phyloP scores from a whole-genome alignment of 1,140 invertebrate species.

The Archivesica marissinica region DNA sequence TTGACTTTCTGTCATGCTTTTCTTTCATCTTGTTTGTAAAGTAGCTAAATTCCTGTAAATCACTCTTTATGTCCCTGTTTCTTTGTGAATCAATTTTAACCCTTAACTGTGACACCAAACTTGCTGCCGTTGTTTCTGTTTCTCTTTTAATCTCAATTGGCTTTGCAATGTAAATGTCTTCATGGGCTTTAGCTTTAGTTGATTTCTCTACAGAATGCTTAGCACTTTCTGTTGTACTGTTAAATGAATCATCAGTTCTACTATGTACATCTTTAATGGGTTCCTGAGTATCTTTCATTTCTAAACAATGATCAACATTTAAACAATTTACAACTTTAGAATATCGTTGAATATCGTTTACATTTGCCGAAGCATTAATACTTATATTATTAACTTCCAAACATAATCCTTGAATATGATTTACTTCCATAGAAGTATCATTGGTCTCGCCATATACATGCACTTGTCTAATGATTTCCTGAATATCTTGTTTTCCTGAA shows the following conservation, averaged over 20 bases:
- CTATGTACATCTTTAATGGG: too few relatives aligned
- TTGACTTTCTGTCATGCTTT: constrained; percentile 31
- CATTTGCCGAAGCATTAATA: too few relatives aligned
- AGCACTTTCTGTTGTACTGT: neutral
- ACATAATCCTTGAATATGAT: neutral
- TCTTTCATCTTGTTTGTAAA: constrained; percentile 40
- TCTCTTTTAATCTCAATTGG: constrained; percentile 24
- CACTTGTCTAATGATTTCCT: neutral
- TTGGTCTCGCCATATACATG: neutral
- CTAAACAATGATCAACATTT: too few relatives aligned
- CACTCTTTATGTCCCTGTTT: constrained; percentile 17
- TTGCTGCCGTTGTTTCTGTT: neutral
- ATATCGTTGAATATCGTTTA: too few relatives aligned
- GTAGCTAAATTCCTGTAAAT: constrained; percentile 25
- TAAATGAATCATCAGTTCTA: too few relatives aligned
- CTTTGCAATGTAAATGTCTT: constrained; percentile 1
- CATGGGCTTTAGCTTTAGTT: too few relatives aligned
- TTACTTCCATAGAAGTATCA: neutral
- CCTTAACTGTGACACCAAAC: neutral
- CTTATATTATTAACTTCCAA: too few relatives aligned
- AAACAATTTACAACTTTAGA: too few relatives aligned
- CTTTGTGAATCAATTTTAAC: constrained; percentile 10
- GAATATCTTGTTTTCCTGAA: neutral
- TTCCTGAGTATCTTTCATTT: neutral
- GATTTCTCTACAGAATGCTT: too few relatives aligned